Evolutionary conservation across 1,140 invertebrate species (phyloP).

Genomic region (Papilio helenus): DNA sequence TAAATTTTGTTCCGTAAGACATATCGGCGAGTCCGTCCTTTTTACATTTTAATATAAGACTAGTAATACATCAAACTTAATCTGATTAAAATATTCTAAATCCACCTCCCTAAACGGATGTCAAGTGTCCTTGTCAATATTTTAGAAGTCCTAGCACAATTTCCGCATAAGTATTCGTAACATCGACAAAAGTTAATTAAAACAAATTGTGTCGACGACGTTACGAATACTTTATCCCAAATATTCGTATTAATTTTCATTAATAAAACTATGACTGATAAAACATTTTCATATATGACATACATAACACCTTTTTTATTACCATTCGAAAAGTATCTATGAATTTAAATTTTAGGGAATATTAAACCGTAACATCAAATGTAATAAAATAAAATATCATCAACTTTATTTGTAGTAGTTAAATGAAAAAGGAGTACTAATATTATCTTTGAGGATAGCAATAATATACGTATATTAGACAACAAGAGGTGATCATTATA

Average conservation of each 20-base stretch:
- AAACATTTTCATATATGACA: not conserved
- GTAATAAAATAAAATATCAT: not conserved
- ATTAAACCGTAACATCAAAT: not conserved
- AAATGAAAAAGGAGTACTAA: not conserved
- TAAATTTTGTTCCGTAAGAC: slow-evolving; percentile 55
- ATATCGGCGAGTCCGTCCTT: slow-evolving; percentile 45
- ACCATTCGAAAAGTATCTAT: not conserved
- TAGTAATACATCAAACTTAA: not conserved
- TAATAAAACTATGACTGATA: not conserved
- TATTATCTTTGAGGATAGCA: not conserved
- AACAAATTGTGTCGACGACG: too few species aligned
- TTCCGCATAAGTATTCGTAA: too few species aligned
- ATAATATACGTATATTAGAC: not conserved
- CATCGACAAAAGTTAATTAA: too few species aligned
- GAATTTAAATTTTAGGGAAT: not conserved
- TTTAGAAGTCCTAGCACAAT: too few species aligned
- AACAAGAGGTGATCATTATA: not conserved
- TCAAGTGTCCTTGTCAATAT: too few species aligned
- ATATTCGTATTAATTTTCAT: too few species aligned
- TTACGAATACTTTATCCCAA: too few species aligned
- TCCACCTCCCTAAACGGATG: not conserved
- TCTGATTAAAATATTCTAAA: not conserved
- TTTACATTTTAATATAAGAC: slow-evolving; percentile 36
- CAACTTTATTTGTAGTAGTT: not conserved
- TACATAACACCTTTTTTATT: not conserved